These are phyloP conservation scores for Standfussiana lucernea DNA, from an alignment of 2,888 invertebrate species.

Conservation along the genomic window DNA sequence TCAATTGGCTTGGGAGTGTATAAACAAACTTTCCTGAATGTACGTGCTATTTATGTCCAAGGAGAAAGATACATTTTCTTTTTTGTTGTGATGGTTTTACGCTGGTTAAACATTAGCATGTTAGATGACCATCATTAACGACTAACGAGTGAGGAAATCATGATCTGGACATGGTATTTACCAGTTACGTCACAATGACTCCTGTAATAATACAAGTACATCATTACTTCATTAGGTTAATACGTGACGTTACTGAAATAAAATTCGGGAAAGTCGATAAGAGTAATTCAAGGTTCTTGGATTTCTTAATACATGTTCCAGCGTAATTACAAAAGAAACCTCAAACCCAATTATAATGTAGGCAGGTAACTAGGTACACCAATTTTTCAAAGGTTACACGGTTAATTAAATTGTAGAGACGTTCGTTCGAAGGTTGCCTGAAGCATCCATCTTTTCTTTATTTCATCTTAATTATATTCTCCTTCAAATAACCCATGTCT, in stretches of 20 bases:
- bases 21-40: constrained; percentile 33
- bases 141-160: not conserved
- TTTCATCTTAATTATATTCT: not conserved
- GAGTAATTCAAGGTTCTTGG: constrained; percentile 24
- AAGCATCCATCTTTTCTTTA: not conserved
- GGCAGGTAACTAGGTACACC: not conserved
- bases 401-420: constrained; percentile 14
- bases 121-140: not conserved
- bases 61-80: constrained; percentile 20
- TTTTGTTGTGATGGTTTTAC: not conserved
- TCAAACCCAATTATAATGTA: constrained; percentile 22
- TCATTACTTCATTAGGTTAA: not conserved
- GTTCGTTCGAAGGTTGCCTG: constrained; percentile 2
- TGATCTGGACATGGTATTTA: not conserved
- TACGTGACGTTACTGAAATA: constrained; percentile 7
- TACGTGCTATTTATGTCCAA: constrained; percentile 9
- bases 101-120: not conserved
- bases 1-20: constrained; percentile 32
- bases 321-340: constrained; percentile 43
- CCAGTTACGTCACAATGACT: not conserved
- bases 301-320: constrained; percentile 33
- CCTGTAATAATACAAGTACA: not conserved
- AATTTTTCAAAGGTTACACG: constrained; percentile 23
- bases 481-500: not conserved
- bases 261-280: constrained; percentile 43